Evolutionary conservation across 2,797 vertebrate genomes (phyloP).

Genomic region (Potorous gilbertii): DNA sequence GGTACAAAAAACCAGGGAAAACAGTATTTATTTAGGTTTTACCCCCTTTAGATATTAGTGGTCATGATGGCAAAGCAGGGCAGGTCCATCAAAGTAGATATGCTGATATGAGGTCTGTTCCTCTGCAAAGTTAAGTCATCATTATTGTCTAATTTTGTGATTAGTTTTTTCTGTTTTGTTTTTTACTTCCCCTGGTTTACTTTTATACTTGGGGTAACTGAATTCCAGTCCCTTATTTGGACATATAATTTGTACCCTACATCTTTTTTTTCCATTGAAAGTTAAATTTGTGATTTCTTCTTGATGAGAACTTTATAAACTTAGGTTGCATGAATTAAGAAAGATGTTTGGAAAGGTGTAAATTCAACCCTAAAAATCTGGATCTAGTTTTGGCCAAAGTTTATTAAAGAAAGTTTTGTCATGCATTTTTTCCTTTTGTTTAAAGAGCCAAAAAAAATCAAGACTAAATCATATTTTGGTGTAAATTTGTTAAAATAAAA

Average conservation of each 20-base stretch:
- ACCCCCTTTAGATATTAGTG: not conserved
- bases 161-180: not conserved
- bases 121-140: not conserved
- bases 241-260: not conserved
- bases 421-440: not conserved
- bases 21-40: not conserved
- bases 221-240: not conserved
- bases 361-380: not conserved
- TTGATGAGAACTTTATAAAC: not conserved
- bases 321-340: not conserved
- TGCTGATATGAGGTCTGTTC: not conserved
- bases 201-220: not conserved
- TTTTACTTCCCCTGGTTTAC: not conserved
- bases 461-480: not conserved
- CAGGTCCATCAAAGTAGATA: not conserved
- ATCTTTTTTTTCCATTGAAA: not conserved
- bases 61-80: not conserved
- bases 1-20: not conserved
- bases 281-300: not conserved
- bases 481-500: not conserved
- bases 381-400: not conserved
- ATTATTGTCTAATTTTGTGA: not conserved
- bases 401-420: not conserved
- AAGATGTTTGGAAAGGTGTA: not conserved
- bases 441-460: not conserved